Base-by-base conservation (phyloP, 2,113 vertebrate genomes). In the human (Homo sapiens) region DNA sequence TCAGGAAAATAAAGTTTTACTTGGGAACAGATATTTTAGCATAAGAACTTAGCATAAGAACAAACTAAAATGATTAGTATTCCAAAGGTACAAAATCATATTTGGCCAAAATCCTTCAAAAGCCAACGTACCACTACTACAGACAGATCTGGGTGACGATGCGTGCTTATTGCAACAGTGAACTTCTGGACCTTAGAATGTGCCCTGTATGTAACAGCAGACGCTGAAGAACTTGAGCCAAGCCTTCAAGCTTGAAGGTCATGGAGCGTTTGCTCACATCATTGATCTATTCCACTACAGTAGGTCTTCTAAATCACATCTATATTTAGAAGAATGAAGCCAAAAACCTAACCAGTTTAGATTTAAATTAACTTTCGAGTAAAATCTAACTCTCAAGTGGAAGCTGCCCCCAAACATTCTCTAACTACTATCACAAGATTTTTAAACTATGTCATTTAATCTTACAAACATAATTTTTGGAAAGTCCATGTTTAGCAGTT, bases 181-280 rank as follows among this genome's bases (percentile, higher is more conserved):
- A 52, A 45, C 16, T 12, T 59, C 66, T 61, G 68, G 35, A 7
- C 20, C 25, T 18, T 25, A 10, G 14, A 11, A 68, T 8, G 64
- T 5, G 35, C 32, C 38, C 30, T 23, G 2, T 11, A 38, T 11
- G 11, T 50, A 79, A 90, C 88, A 84, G 1, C 14, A 48, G 87
- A 84, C 45, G 50, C 52, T 68, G 17, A 22, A 66, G 66, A 79
- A 96, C 70, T 59, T 64, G 8, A 70, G 86, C 43, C 76, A 87
- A 89, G 83, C 97, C 98, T 98, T 95, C 83, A 94, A 97, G 94
- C 97, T 27, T 98, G 97, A 98, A 99, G 98, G 98, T 98, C 98
- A 96, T 89, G 94, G 35, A 94, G 94, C 22, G 55, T 93, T 75
- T 1, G 8, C 89, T 92, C 93, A 64, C 94, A 96, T 93, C 97